Conservation (phyloP, 2,113 vertebrate genomes). For the Capricornis sumatraensis region DNA sequence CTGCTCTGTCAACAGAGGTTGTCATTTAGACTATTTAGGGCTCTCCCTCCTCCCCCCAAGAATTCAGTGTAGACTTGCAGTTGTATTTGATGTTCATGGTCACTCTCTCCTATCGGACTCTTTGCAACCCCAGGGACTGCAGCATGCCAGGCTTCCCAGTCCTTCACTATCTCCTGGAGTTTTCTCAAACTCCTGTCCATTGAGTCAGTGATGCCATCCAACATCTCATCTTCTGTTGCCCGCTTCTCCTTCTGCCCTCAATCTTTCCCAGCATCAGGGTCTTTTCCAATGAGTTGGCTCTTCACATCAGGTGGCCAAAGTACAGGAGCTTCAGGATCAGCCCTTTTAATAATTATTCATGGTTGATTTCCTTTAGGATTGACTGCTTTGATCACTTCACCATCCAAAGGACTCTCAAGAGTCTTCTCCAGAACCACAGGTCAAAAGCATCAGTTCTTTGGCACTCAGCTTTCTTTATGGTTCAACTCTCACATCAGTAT, state of each 20-base stretch:
- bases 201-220: neutral
- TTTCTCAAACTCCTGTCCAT: neutral
- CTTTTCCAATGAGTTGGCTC: neutral
- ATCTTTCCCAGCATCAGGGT: neutral
- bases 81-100: neutral
- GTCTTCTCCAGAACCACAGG: neutral
- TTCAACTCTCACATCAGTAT: neutral
- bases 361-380: neutral
- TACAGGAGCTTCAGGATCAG: neutral
- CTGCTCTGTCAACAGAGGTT: neutral
- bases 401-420: neutral
- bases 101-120: rapidly evolving
- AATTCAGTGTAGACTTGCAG: neutral
- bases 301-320: neutral
- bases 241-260: neutral
- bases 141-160: neutral
- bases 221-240: neutral
- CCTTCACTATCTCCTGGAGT: neutral
- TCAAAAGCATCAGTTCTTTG: neutral
- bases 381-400: neutral
- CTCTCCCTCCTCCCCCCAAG: neutral
- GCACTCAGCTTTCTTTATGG: neutral
- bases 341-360: neutral
- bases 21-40: neutral
- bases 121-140: neutral